phyloP scores from a whole-genome alignment of 2,113 vertebrate species.

The Microcebus lehilahytsara region DNA sequence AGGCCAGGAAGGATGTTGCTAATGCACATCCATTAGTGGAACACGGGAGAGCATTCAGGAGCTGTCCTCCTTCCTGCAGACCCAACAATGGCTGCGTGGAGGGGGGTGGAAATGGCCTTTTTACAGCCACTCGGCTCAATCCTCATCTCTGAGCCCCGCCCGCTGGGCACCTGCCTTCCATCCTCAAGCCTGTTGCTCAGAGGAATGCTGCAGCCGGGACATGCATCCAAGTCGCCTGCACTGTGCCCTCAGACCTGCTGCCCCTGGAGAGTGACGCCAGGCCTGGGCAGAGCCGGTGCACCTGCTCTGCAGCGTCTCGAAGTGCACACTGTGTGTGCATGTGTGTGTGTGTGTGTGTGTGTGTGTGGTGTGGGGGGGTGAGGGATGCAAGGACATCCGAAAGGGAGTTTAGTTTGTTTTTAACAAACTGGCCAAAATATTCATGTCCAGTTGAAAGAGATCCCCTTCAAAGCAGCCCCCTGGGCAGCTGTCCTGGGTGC shows the following conservation, averaged over 20 bases:
- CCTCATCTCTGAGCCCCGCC: neutral
- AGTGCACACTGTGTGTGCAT: neutral
- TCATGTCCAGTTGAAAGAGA: neutral
- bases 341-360: neutral
- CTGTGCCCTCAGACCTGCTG: neutral
- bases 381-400: neutral
- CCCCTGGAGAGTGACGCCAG: neutral
- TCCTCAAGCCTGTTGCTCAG: neutral
- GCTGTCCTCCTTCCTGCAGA: neutral
- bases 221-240: neutral
- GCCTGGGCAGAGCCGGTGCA: neutral
- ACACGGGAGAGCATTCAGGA: slow-evolving; percentile 16
- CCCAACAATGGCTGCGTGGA: slow-evolving; percentile 10
- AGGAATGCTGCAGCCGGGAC: neutral
- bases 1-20: slow-evolving; percentile 34
- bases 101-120: slow-evolving; percentile 49
- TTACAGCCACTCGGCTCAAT: neutral
- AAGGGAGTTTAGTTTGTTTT: neutral
- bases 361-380: rapidly evolving
- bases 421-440: neutral
- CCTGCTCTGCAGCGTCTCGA: neutral
- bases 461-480: neutral
- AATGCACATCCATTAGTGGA: slow-evolving; percentile 69
- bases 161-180: neutral
- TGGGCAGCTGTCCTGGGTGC: neutral